These are phyloP conservation scores for Psix sp. DNA, from an alignment of 1,140 invertebrate genomes.

Conservation along the genomic window DNA sequence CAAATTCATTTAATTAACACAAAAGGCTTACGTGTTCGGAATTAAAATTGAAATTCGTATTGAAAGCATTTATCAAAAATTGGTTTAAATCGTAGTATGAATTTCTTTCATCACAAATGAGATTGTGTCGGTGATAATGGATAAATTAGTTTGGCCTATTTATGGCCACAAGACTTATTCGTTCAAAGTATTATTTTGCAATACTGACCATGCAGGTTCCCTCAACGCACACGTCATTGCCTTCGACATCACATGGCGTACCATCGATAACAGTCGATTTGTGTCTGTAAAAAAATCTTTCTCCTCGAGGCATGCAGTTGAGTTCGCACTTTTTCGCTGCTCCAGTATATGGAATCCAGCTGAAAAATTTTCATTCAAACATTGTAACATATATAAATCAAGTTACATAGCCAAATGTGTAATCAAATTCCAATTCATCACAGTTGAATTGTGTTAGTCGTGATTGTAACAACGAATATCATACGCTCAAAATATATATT, in stretches of 20 bases:
- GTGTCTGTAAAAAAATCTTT: constrained; percentile 94
- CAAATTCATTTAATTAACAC: too few relatives aligned
- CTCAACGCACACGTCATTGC: constrained; percentile 92
- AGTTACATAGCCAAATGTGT: constrained; percentile 2
- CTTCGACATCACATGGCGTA: constrained; percentile 90
- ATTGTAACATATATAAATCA: constrained; percentile 9
- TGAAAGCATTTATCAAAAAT: too few relatives aligned
- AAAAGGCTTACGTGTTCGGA: too few relatives aligned
- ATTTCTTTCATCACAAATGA: too few relatives aligned
- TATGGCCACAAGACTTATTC: background rate
- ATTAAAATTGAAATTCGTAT: background rate
- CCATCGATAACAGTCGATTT: constrained; percentile 91
- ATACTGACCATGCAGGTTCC: constrained; percentile 89
- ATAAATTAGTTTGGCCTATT: too few relatives aligned
- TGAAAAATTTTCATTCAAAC: constrained; percentile 71
- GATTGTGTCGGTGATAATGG: too few relatives aligned
- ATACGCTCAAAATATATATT: too few relatives aligned
- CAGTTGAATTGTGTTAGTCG: background rate
- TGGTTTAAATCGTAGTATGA: too few relatives aligned
- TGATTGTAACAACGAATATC: too few relatives aligned
- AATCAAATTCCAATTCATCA: constrained; percentile 9
- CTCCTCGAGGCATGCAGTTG: constrained; percentile 95
- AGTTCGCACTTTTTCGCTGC: constrained; percentile 94
- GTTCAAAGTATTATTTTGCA: constrained; percentile 22
- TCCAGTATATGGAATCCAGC: constrained; percentile 92